Evolutionary conservation across 2,113 vertebrate species (phyloP).

Genomic region (Urocolius indicus): DNA sequence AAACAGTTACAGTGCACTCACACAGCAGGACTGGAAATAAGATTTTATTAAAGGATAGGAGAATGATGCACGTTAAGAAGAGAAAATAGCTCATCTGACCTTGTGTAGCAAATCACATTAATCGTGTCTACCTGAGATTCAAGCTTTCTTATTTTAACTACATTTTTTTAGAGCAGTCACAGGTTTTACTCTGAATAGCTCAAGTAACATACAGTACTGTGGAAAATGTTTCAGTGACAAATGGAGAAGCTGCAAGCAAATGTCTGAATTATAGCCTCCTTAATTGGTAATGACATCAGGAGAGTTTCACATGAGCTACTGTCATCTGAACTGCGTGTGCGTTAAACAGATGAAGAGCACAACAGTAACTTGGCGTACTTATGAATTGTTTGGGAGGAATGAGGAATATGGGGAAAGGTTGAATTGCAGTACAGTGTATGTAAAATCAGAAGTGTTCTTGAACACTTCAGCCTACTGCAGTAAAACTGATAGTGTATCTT

Average conservation of each 20-base stretch:
- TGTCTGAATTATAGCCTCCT: neutral
- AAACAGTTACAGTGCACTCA: neutral
- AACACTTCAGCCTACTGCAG: neutral
- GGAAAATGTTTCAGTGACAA: neutral
- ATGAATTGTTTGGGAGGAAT: neutral
- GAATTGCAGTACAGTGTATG: neutral
- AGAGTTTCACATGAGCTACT: neutral
- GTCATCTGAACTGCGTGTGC: neutral
- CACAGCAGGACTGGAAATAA: neutral
- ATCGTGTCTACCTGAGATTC: neutral
- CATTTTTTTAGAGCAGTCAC: neutral
- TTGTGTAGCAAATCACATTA: neutral
- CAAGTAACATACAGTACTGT: neutral
- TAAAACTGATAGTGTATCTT: neutral
- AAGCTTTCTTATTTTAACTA: neutral
- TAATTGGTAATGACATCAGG: conserved; percentile 19
- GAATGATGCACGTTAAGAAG: fast-evolving
- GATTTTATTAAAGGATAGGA: neutral
- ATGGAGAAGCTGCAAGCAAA: neutral
- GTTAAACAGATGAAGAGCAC: conserved; percentile 13
- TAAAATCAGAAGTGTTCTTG: neutral
- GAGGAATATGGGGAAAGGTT: neutral
- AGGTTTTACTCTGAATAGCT: neutral
- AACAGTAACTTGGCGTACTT: neutral
- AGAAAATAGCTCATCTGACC: neutral